Evolutionary conservation across 2,888 invertebrate genomes (phyloP).

Genomic region (Aradus depressus): DNA sequence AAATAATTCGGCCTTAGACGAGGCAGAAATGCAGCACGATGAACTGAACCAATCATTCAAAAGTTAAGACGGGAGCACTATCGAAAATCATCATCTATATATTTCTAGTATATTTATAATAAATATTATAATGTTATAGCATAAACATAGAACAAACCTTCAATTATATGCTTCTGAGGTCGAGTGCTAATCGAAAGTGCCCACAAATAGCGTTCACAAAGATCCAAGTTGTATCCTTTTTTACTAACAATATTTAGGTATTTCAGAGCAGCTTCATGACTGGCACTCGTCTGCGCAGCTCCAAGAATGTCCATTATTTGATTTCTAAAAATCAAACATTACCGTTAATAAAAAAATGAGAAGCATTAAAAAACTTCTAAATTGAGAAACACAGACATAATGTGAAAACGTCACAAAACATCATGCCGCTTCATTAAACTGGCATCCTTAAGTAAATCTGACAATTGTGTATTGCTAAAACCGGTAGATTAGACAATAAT

Average conservation of each 20-base stretch:
- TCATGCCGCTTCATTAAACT: background rate
- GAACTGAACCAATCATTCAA: no score
- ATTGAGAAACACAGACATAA: no score
- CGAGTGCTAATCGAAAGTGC: slow-evolving; percentile 56
- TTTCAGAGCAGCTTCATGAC: slow-evolving; percentile 57
- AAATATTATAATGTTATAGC: no score
- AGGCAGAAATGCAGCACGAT: no score
- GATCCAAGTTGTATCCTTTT: slow-evolving; percentile 41
- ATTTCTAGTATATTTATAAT: no score
- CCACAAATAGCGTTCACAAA: slow-evolving; percentile 63
- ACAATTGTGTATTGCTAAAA: background rate
- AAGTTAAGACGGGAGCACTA: no score
- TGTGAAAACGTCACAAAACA: no score
- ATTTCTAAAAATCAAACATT: slow-evolving; percentile 36
- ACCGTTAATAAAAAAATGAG: background rate
- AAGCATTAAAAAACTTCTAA: slow-evolving; percentile 1
- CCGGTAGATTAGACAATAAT: background rate
- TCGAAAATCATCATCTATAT: no score
- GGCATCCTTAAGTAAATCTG: background rate
- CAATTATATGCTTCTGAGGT: slow-evolving; percentile 45
- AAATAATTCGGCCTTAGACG: no score
- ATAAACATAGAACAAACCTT: slow-evolving; percentile 35
- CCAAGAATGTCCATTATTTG: slow-evolving; percentile 60
- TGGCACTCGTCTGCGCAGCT: slow-evolving; percentile 53
- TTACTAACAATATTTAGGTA: slow-evolving; percentile 47